These are phyloP conservation scores for Rhimphoctona megacephalus DNA, from an alignment of 2,888 invertebrate species.

Conservation along the genomic window DNA sequence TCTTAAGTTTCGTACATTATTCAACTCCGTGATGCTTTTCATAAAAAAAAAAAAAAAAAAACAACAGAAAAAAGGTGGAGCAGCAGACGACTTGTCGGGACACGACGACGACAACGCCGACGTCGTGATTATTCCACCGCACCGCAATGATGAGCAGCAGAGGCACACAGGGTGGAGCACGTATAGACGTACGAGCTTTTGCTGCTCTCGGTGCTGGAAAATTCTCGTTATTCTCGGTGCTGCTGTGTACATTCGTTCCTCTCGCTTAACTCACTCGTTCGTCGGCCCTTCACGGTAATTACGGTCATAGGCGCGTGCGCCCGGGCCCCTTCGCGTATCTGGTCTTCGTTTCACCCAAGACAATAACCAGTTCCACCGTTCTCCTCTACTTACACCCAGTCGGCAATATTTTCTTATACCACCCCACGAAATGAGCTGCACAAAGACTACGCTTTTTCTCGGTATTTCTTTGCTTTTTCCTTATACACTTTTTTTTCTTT, in stretches of 20 bases:
- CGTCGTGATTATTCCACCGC: constrained; percentile 62
- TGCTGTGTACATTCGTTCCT: constrained; percentile 44
- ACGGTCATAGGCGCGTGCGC: constrained; percentile 59
- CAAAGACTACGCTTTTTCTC: background rate
- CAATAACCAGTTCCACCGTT: constrained; percentile 67
- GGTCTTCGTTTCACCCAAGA: constrained; percentile 67
- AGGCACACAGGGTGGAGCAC: constrained; percentile 14
- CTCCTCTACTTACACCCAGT: constrained; percentile 29
- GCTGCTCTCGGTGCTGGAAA: constrained; percentile 61
- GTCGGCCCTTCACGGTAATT: constrained; percentile 69
- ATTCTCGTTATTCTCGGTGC: constrained; percentile 64
- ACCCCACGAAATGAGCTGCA: constrained; percentile 41
- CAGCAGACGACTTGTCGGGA: constrained; percentile 42
- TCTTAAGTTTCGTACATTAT: constrained; percentile 45
- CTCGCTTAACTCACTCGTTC: constrained; percentile 59
- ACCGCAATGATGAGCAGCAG: constrained; percentile 56
- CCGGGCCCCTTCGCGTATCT: constrained; percentile 51
- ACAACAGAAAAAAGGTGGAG: background rate
- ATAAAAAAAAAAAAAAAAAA: constrained; percentile 7
- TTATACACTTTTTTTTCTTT: background rate
- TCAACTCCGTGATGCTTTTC: constrained; percentile 52
- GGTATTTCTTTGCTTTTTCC: background rate
- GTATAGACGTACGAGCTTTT: constrained; percentile 51
- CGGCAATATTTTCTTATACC: constrained; percentile 49
- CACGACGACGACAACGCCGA: constrained; percentile 48